Evolutionary conservation across 2,888 invertebrate species (phyloP).

Genomic region (Polydesmus complanatus): DNA sequence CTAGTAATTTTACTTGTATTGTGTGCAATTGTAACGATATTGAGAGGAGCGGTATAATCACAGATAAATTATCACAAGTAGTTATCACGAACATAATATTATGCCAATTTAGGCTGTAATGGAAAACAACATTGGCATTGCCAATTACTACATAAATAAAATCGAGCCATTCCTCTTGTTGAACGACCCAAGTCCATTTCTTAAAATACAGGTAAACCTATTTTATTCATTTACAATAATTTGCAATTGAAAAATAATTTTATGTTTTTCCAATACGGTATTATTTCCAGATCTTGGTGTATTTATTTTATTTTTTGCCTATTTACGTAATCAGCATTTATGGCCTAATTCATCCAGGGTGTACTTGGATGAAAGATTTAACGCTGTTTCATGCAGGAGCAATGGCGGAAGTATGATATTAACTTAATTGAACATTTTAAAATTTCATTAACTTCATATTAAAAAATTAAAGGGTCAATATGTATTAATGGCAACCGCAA

Average conservation of each 20-base stretch:
- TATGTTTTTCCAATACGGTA: background rate
- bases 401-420: background rate
- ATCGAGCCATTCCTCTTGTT: conserved; percentile 1
- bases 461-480: conserved; percentile 1
- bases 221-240: background rate
- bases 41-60: conserved; percentile 5
- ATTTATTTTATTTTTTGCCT: conserved; percentile 8
- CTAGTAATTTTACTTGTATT: background rate
- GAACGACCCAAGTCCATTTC: conserved; percentile 7
- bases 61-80: background rate
- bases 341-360: conserved; percentile 1
- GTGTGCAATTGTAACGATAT: background rate
- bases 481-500: background rate
- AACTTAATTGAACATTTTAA: too few species aligned
- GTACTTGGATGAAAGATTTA: conserved; percentile 4
- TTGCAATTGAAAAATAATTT: background rate
- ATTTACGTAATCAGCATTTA: conserved; percentile 1
- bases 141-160: background rate
- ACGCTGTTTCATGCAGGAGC: conserved; percentile 6
- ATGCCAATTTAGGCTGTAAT: conserved; percentile 5
- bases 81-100: background rate
- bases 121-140: conserved; percentile 1
- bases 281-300: background rate
- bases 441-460: too few species aligned
- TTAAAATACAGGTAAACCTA: conserved; percentile 3